Evolutionary conservation across 1,140 invertebrate genomes (phyloP).

Genomic region (Cepaea nemoralis): DNA sequence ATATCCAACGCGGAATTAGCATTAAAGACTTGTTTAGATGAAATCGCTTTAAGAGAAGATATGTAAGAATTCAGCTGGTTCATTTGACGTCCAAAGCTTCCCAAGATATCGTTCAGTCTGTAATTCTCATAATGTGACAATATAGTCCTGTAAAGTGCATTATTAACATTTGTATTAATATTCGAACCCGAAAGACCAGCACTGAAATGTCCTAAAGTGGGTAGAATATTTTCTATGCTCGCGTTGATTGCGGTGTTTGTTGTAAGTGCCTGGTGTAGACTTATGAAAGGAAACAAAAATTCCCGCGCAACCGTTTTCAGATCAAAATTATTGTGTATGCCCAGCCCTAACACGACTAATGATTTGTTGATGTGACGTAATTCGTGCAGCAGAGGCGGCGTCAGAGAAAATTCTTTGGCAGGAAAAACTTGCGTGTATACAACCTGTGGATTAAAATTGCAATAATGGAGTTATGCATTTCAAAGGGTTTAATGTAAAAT

Average conservation of each 20-base stretch:
- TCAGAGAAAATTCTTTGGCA: background rate
- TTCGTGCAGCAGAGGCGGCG: background rate
- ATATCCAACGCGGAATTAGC: no score
- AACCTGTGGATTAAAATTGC: conserved; percentile 2
- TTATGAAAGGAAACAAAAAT: conserved; percentile 22
- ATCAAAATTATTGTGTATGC: conserved; percentile 31
- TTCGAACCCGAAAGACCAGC: background rate
- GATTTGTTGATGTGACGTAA: conserved; percentile 19
- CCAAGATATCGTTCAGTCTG: no score
- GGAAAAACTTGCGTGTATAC: conserved; percentile 17
- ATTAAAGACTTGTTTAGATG: no score
- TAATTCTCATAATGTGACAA: no score
- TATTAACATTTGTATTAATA: no score
- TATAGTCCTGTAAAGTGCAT: no score
- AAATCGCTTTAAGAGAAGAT: no score
- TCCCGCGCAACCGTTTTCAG: background rate
- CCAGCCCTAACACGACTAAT: conserved; percentile 1
- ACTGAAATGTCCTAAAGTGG: background rate
- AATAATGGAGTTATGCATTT: no score
- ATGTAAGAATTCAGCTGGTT: no score
- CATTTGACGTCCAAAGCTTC: no score
- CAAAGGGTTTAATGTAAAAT: no score
- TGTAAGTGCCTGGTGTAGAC: background rate
- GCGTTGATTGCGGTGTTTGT: background rate
- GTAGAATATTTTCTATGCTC: background rate